Base-by-base conservation (phyloP, 2,797 vertebrate species). In the Peromyscus aztecus region DNA sequence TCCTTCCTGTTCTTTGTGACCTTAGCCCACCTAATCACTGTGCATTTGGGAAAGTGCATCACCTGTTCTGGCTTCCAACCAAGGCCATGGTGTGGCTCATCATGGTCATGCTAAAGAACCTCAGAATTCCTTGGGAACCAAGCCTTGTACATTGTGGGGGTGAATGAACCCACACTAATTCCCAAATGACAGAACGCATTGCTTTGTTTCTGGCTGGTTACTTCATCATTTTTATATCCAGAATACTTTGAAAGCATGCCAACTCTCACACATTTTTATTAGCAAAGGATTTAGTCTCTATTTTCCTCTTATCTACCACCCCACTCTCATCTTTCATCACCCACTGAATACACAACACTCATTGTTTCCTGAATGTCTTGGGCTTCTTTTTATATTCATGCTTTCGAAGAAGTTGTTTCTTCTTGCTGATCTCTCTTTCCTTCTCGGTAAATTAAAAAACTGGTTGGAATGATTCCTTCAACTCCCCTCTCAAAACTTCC, bases 181-280 rank as follows among this genome's bases (percentile, higher is more conserved):
- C 71, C 85, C 84, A 90, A 52, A 24, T 61, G 82, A 82, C 34
- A 82, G 55, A 67, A 55, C 11, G 6, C 0, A 21, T 94, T 61
- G 21, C 52, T 80, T 80, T 97, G 86, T 43, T 95, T 97, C 89
- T 71, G 40, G 52, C 76, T 34, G 31, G 59, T 89, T 71, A 76
- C 67, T 76, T 90, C n/a, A 88, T 91, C 59, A 23, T 84, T 92
- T 76, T 85, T 90, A 71, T 96, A 78, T 95, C 46, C 24, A 84
- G 77, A 77, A 43, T 43, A 84, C 61, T 63, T 87, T 71, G 84
- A 88, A 86, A 82, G 6, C 14, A 63, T 49, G 27, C 43, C 76
- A 90, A 49, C 73, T 75, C 82, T 73, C 73, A 55, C 63, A 85
- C 31, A n/a, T 75, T 96, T 92, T 92, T 86, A 87, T 49, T 92